Percentiles rank a stretch among this genome's conserved stretches.
Conservation (phyloP, 37 sponge, comb jelly and placozoan species). For the Petrosia ficiformis region DNA sequence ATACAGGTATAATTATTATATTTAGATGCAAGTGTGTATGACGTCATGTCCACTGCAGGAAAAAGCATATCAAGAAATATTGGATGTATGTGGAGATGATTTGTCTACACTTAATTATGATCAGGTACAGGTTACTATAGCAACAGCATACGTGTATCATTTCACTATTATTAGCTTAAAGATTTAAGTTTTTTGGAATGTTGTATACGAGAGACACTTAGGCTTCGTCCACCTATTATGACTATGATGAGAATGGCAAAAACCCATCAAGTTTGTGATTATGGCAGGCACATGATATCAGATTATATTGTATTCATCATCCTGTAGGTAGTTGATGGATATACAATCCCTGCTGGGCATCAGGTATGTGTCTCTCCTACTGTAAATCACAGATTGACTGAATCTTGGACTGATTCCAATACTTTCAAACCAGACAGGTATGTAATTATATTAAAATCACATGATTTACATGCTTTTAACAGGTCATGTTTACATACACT, state of each 20-base stretch:
- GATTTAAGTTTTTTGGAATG: conserved; percentile 56
- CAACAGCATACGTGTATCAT: neutral
- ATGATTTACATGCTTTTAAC: too few species aligned
- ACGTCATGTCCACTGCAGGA: conserved; percentile 19
- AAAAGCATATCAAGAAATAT: conserved; percentile 50
- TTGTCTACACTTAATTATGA: conserved; percentile 61
- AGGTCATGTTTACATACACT: too few species aligned
- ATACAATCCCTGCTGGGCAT: conserved; percentile 78
- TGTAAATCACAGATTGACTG: conserved; percentile 65
- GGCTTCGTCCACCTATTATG: conserved; percentile 90
- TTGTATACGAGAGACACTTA: conserved; percentile 81
- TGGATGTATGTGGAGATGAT: conserved; percentile 65
- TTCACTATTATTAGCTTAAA: conserved; percentile 33
- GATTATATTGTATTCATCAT: too few species aligned
- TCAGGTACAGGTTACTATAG: conserved; percentile 31
- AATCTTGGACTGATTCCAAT: conserved; percentile 58
- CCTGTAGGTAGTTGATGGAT: conserved; percentile 51
- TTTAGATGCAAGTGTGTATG: neutral
- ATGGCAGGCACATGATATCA: too few species aligned
- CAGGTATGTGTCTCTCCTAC: conserved; percentile 93
- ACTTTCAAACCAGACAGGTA: conserved; percentile 77
- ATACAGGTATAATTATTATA: conserved; percentile 44
- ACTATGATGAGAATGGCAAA: conserved; percentile 89
- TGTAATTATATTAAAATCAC: too few species aligned
- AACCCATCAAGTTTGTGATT: conserved; percentile 55